Evolutionary conservation across 2,797 vertebrate genomes (phyloP).

Genomic region (Heliangelus exortis): DNA sequence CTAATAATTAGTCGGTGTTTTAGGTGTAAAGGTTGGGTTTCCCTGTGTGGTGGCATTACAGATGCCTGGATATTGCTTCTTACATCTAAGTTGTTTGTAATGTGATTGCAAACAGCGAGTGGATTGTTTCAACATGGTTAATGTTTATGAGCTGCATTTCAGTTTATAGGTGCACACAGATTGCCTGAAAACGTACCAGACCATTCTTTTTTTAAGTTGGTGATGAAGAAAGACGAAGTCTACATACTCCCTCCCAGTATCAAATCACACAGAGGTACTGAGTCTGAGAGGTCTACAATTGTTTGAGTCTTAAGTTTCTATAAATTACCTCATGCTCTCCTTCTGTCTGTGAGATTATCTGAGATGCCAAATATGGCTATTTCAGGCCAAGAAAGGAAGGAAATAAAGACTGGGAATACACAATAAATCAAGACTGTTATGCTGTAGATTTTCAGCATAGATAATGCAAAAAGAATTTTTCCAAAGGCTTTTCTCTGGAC

Average conservation of each 20-base stretch:
- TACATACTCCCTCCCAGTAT: neutral
- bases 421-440: neutral
- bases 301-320: neutral
- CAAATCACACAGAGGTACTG: neutral
- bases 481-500: neutral
- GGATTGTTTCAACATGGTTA: constrained; percentile 56
- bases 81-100: constrained; percentile 48
- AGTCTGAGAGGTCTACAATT: neutral
- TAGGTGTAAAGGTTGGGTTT: neutral
- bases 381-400: neutral
- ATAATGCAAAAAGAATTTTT: neutral
- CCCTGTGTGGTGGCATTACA: constrained; percentile 3
- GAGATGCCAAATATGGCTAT: neutral
- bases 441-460: neutral
- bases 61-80: constrained; percentile 46
- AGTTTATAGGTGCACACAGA: constrained; percentile 49
- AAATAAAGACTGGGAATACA: neutral
- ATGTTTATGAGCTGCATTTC: constrained; percentile 50
- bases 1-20: neutral
- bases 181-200: constrained; percentile 53
- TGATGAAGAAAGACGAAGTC: constrained; percentile 3
- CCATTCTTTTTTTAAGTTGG: constrained; percentile 26
- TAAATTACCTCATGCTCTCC: neutral
- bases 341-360: neutral
- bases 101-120: neutral